Conservation (phyloP, 1,140 invertebrate genomes). For the Melipona quadrifasciata region DNA sequence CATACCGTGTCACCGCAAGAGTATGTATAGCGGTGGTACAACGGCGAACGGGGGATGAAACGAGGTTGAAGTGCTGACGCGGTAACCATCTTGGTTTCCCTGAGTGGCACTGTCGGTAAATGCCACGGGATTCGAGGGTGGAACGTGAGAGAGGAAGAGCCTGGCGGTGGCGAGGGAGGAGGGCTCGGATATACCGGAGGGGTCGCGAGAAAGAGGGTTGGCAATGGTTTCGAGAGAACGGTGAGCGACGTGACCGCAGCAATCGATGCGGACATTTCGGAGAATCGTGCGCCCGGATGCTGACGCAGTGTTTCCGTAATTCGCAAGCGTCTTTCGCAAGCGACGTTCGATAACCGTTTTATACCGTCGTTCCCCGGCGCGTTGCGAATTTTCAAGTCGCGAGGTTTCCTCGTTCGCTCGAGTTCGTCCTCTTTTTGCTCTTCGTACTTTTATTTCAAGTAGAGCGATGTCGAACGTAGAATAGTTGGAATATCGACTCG, state of each 20-base stretch:
- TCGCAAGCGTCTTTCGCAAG: constrained; percentile 34
- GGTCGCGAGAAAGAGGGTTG: constrained; percentile 12
- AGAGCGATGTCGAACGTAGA: too few relatives aligned
- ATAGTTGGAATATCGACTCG: too few relatives aligned
- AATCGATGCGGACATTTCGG: constrained; percentile 58
- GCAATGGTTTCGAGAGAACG: not conserved
- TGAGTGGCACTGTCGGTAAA: constrained; percentile 67
- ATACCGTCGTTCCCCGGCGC: not conserved
- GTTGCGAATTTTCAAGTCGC: not conserved
- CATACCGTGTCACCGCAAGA: not conserved
- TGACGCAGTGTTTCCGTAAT: constrained; percentile 67
- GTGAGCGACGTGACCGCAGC: constrained; percentile 64
- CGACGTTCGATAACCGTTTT: constrained; percentile 21
- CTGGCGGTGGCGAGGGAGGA: constrained; percentile 28
- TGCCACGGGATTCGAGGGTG: constrained; percentile 58
- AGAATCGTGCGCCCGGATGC: constrained; percentile 56
- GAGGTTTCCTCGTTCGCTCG: not conserved
- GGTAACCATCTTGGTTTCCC: constrained; percentile 67
- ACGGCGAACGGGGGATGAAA: constrained; percentile 41
- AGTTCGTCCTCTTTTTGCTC: constrained; percentile 28
- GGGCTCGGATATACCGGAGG: constrained; percentile 34
- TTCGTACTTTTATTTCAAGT: not conserved
- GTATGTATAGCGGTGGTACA: not conserved
- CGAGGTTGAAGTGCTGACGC: constrained; percentile 64
- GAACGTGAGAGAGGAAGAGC: constrained; percentile 34